Conservation (phyloP, 2,797 vertebrate species). For the Melanotaenia trifasciata region DNA sequence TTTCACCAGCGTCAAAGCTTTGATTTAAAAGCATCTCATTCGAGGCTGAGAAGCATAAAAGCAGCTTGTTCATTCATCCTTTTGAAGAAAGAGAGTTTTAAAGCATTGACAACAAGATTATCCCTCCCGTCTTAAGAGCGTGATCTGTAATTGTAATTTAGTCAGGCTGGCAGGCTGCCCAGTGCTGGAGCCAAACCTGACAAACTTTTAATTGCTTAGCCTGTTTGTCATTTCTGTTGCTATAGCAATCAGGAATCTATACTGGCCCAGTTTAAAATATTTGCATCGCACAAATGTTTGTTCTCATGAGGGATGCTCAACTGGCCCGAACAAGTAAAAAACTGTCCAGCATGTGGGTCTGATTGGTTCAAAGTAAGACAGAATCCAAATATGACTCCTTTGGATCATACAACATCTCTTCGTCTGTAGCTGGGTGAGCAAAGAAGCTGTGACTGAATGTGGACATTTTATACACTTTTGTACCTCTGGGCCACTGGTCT, state of each 20-base stretch:
- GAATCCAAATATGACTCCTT: slow-evolving; percentile 35
- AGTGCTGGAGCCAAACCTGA: slow-evolving; percentile 28
- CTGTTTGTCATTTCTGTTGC: slow-evolving; percentile 42
- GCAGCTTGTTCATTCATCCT: slow-evolving; percentile 30
- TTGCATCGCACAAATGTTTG: slow-evolving; percentile 13
- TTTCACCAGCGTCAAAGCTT: slow-evolving; percentile 14
- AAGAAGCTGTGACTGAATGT: slow-evolving; percentile 56
- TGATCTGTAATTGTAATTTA: slow-evolving; percentile 61
- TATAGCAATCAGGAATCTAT: slow-evolving; percentile 43
- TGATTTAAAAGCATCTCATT: slow-evolving; percentile 49
- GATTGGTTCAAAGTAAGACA: slow-evolving; percentile 32
- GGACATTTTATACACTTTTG: slow-evolving; percentile 25
- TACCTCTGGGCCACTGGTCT: slow-evolving; percentile 45
- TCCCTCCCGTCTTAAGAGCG: slow-evolving; percentile 26
- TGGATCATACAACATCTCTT: slow-evolving; percentile 18
- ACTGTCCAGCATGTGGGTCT: slow-evolving; percentile 35
- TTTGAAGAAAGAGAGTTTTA: slow-evolving; percentile 5
- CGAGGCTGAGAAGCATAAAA: slow-evolving; percentile 20
- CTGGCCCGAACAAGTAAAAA: slow-evolving; percentile 53
- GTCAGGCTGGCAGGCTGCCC: slow-evolving; percentile 41
- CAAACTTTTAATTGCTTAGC: slow-evolving; percentile 69
- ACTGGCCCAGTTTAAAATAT: slow-evolving; percentile 20
- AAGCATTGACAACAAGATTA: slow-evolving; percentile 51
- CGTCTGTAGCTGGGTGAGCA: slow-evolving; percentile 40
- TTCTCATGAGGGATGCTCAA: slow-evolving; percentile 39